Percentiles rank a stretch among this genome's conserved stretches.
These are phyloP conservation scores for Halictus rubicundus DNA, from an alignment of 1,140 invertebrate genomes.

Conservation along the genomic window DNA sequence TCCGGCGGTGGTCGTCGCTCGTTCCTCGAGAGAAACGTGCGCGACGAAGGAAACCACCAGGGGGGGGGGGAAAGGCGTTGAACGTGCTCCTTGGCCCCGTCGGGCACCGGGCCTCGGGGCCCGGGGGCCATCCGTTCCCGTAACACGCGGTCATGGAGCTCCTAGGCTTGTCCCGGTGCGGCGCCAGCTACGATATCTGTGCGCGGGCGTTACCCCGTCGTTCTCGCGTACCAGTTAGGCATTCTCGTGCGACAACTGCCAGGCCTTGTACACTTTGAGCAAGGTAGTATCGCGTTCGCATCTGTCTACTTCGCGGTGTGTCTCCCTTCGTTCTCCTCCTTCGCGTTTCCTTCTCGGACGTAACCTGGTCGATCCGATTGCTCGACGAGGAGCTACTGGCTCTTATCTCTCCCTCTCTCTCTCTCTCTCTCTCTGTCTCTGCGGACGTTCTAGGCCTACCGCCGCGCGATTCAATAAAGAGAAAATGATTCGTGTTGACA, in stretches of 20 bases:
- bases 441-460: too few relatives aligned
- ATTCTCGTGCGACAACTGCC: conserved; percentile 20
- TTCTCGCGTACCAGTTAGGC: conserved; percentile 35
- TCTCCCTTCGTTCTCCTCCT: too few relatives aligned
- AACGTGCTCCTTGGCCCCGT: conserved; percentile 21
- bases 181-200: conserved; percentile 45
- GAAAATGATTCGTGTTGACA: too few relatives aligned
- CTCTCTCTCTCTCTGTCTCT: not conserved
- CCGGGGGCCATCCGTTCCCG: conserved; percentile 41
- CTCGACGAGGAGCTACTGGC: too few relatives aligned
- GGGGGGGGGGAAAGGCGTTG: not conserved
- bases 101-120: conserved; percentile 54
- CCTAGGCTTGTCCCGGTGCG: conserved; percentile 41
- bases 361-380: too few relatives aligned
- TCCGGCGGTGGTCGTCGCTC: not conserved
- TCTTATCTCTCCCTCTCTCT: too few relatives aligned
- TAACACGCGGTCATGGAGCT: conserved; percentile 45
- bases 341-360: too few relatives aligned
- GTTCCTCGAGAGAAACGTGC: not conserved
- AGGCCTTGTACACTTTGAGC: not conserved
- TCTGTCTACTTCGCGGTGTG: too few relatives aligned
- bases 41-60: conserved; percentile 4
- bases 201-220: conserved; percentile 51
- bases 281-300: conserved; percentile 34
- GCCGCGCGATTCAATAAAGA: too few relatives aligned